Base-by-base conservation (phyloP, 2,888 invertebrate genomes). In the Macropis europaea region DNA sequence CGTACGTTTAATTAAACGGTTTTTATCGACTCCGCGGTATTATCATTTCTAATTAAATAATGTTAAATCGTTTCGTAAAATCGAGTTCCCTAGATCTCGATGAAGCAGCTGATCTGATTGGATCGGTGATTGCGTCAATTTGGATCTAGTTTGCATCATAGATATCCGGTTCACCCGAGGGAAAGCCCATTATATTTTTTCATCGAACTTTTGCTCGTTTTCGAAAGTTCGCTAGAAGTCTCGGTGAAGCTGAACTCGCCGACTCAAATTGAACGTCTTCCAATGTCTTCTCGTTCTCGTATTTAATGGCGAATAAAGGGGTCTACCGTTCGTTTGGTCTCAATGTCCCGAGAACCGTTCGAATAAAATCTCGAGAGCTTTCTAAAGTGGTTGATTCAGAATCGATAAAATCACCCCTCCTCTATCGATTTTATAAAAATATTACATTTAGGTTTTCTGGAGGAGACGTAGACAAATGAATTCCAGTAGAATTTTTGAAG, bases 21-120 rank as follows among this genome's bases (percentile, higher is more conserved):
- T 48, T 47, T 48, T 17, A 42, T 13, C 32, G 34, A 13, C 17
- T 6, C 17, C 19, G 9, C 4, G 17, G 50, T 15, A 34, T 28
- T 42, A 42, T 48, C 42, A 30, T 22, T 42, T 61, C 22, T 15
- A 43, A 13, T 43, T 36, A 11, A 64, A 64, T 60, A 64, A 59
- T 59, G 48, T 17, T 50, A 50, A 64, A 60, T 60, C 60, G 24
- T 32, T 42, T 26, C 17, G 11, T 47, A 28, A 28, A 64, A 60
- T 64, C 32, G 42, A 42, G 43, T 64, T 32, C 34, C 50, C 22
- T 22, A 43, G 50, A 64, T 61, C 40, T 50, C 42, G 48, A 60
- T 26, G 34, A 61, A 34, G 24, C 64, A 50, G 50, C 64, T 66
- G 62, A 62, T 62, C 60, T 50, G 60, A 64, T 64, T 53, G 45